phyloP scores from a whole-genome alignment of 1,140 invertebrate species.

The Sesamia nonagrioides region DNA sequence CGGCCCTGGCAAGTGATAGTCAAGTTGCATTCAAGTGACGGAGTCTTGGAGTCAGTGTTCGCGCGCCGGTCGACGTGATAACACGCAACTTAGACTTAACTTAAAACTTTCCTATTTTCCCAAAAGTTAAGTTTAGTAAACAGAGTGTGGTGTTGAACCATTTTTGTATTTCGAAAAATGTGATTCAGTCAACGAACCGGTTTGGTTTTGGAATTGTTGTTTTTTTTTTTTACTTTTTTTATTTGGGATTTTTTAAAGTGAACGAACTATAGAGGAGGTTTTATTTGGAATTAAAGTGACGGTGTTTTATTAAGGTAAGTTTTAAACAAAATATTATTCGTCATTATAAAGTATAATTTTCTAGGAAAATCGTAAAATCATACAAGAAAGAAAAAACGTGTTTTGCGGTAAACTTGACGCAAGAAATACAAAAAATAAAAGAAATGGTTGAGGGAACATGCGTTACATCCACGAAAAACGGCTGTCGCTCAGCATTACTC shows the following conservation, averaged over 20 bases:
- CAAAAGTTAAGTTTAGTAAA: slow-evolving; percentile 36
- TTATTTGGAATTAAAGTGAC: slow-evolving; percentile 59
- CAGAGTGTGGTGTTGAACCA: slow-evolving; percentile 72
- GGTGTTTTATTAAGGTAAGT: slow-evolving; percentile 58
- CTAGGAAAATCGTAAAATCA: too few relatives aligned
- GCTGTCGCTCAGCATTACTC: too few relatives aligned
- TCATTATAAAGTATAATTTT: too few relatives aligned
- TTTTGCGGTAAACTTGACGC: too few relatives aligned
- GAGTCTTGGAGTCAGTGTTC: slow-evolving; percentile 31
- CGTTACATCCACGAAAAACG: too few relatives aligned
- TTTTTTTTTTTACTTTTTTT: slow-evolving; percentile 54
- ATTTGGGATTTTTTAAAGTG: slow-evolving; percentile 62
- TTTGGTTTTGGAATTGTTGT: slow-evolving; percentile 19
- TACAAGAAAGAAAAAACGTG: too few relatives aligned
- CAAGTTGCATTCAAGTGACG: slow-evolving; percentile 44
- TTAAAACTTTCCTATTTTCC: slow-evolving; percentile 47
- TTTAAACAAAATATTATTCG: neutral
- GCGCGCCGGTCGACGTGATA: slow-evolving; percentile 38
- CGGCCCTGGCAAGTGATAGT: slow-evolving; percentile 52
- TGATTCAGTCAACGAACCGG: slow-evolving; percentile 75
- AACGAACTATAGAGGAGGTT: slow-evolving; percentile 60
- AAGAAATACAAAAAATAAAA: too few relatives aligned
- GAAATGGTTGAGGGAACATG: too few relatives aligned
- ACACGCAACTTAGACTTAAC: slow-evolving; percentile 55
- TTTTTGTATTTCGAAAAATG: slow-evolving; percentile 81